Evolutionary conservation across 2,797 vertebrate genomes (phyloP).

Genomic region (Anniella stebbinsi): DNA sequence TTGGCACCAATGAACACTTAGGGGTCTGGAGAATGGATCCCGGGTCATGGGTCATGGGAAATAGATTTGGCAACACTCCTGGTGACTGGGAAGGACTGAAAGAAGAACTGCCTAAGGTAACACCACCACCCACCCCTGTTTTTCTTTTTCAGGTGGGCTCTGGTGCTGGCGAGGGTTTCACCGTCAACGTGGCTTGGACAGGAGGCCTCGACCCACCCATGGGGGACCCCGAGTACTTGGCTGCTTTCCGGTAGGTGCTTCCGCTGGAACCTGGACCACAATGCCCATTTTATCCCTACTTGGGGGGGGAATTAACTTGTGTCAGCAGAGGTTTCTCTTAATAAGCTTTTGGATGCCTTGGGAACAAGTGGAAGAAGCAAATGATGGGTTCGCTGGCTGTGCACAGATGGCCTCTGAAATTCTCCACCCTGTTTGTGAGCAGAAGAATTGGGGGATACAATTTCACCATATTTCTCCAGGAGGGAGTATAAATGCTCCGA

Average conservation of each 20-base stretch:
- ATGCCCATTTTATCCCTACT: background rate
- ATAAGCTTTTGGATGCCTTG: background rate
- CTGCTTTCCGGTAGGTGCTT: constrained; percentile 89
- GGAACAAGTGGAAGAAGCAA: background rate
- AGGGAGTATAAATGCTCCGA: background rate
- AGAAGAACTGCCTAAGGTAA: background rate
- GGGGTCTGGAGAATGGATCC: too few species aligned
- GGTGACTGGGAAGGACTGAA: too few species aligned
- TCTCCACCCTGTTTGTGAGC: background rate
- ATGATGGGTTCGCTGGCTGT: background rate
- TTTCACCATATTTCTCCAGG: background rate
- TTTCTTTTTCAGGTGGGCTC: constrained; percentile 86
- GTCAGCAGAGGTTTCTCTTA: background rate
- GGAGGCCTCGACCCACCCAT: constrained; percentile 96
- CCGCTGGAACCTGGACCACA: background rate
- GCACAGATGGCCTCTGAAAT: background rate
- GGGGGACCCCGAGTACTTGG: constrained; percentile 95
- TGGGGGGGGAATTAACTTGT: background rate
- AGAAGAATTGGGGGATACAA: background rate
- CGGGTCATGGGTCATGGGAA: too few species aligned
- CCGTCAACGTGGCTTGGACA: constrained; percentile 93
- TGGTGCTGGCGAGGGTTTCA: constrained; percentile 91
- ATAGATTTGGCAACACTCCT: too few species aligned
- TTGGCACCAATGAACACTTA: too few species aligned
- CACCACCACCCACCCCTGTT: background rate